phyloP scores from a whole-genome alignment of 1,140 invertebrate species.

The Cotesia typhae region DNA sequence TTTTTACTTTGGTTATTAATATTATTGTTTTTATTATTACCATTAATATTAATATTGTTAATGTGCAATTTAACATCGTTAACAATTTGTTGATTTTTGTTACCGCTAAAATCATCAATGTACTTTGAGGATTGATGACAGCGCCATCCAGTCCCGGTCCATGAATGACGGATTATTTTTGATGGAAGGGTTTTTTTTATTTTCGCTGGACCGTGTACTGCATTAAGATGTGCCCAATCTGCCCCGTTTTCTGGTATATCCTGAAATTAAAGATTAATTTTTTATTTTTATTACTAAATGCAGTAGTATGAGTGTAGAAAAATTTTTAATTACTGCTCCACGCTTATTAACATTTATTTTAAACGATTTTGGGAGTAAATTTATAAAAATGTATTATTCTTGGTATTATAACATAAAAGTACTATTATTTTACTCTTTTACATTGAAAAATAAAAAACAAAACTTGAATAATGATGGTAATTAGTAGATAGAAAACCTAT shows the following conservation, averaged over 20 bases:
- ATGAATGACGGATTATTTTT: slow-evolving; percentile 51
- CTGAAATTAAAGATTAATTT: slow-evolving; percentile 61
- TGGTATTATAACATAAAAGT: no score
- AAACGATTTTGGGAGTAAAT: no score
- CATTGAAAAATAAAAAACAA: no score
- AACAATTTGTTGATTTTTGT: slow-evolving; percentile 1
- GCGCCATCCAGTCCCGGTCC: slow-evolving; percentile 53
- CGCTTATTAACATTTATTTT: no score
- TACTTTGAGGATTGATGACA: slow-evolving; percentile 26
- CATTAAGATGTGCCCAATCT: slow-evolving; percentile 81
- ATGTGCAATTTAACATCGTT: slow-evolving; percentile 9
- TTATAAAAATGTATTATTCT: no score
- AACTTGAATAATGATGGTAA: no score
- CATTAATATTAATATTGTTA: slow-evolving; percentile 19
- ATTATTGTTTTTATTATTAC: background rate
- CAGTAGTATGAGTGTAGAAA: no score
- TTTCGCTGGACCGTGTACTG: slow-evolving; percentile 75
- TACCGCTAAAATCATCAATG: background rate
- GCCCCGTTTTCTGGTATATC: slow-evolving; percentile 94
- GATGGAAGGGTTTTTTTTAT: slow-evolving; percentile 67
- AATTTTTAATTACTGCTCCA: no score
- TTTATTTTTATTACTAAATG: no score
- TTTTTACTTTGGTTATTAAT: slow-evolving; percentile 43
- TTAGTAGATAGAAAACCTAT: no score
- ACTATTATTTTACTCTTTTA: no score